phyloP scores from a whole-genome alignment of 2,888 invertebrate species.

The Tridacna crocea region DNA sequence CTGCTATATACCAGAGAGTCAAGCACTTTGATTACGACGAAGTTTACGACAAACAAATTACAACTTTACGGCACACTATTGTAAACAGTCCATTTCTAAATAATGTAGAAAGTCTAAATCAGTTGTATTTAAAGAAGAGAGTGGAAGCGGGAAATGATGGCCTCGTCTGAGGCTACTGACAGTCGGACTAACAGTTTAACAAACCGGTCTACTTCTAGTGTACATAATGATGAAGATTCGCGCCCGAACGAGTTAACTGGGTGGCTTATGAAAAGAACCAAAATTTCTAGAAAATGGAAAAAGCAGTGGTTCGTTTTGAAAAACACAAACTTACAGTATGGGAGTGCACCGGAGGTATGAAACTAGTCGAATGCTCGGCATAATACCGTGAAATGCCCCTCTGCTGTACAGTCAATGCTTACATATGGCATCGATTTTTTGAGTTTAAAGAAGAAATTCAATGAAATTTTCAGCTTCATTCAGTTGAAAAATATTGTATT shows the following conservation, averaged over 20 bases:
- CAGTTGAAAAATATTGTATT: too few relatives aligned
- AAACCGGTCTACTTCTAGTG: constrained; percentile 63
- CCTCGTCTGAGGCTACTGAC: constrained; percentile 77
- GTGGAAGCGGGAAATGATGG: constrained; percentile 65
- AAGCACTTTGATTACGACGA: background rate
- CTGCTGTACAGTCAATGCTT: too few relatives aligned
- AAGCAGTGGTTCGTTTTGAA: constrained; percentile 81
- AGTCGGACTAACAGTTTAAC: constrained; percentile 71
- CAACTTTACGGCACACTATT: constrained; percentile 37
- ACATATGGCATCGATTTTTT: too few relatives aligned
- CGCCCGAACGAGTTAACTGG: constrained; percentile 76
- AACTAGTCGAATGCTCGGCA: too few relatives aligned
- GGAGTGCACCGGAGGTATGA: constrained; percentile 78
- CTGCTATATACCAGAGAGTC: too few relatives aligned
- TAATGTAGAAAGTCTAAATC: background rate
- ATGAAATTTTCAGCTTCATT: too few relatives aligned
- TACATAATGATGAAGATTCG: constrained; percentile 64
- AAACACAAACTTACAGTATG: constrained; percentile 80
- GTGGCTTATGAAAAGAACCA: constrained; percentile 81
- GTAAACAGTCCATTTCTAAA: constrained; percentile 20
- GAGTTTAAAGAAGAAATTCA: too few relatives aligned
- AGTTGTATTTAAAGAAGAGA: constrained; percentile 4
- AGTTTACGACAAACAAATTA: constrained; percentile 57
- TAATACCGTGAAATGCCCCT: too few relatives aligned
- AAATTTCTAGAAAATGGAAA: constrained; percentile 82